Evolutionary conservation across 2,888 invertebrate genomes (phyloP).

Genomic region (Amphipoea lucens): DNA sequence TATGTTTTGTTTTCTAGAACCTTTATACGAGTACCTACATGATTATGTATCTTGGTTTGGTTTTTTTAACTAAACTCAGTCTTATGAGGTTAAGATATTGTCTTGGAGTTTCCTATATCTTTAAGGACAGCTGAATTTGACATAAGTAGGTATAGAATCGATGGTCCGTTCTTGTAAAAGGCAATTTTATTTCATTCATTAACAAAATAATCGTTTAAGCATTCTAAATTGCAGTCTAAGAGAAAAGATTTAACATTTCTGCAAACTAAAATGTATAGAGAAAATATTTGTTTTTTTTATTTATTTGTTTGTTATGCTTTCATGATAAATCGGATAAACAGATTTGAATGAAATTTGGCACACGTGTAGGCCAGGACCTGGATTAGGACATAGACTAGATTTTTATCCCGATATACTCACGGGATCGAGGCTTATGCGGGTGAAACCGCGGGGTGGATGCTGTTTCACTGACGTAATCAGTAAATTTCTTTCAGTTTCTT

Average conservation of each 20-base stretch:
- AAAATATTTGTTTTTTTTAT: no score
- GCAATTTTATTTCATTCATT: not conserved
- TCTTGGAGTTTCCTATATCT: not conserved
- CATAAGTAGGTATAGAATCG: not conserved
- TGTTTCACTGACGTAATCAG: not conserved
- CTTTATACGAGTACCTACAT: not conserved
- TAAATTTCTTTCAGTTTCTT: not conserved
- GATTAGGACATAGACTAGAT: no score
- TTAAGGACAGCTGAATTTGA: not conserved
- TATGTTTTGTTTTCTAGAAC: conserved; percentile 14
- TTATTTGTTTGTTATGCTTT: no score
- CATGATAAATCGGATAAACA: no score
- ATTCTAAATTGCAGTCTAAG: not conserved
- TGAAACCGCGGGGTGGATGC: no score
- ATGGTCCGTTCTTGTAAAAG: not conserved
- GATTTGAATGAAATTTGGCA: no score
- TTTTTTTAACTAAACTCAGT: not conserved
- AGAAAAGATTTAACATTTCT: no score
- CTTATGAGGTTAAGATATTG: not conserved
- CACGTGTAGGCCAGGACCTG: no score
- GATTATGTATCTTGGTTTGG: not conserved
- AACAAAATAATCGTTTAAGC: not conserved
- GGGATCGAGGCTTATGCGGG: no score
- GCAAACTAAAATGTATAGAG: no score
- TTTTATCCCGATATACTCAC: no score